Evolutionary conservation across 2,113 vertebrate species (phyloP).

Genomic region (Xenopus tropicalis): DNA sequence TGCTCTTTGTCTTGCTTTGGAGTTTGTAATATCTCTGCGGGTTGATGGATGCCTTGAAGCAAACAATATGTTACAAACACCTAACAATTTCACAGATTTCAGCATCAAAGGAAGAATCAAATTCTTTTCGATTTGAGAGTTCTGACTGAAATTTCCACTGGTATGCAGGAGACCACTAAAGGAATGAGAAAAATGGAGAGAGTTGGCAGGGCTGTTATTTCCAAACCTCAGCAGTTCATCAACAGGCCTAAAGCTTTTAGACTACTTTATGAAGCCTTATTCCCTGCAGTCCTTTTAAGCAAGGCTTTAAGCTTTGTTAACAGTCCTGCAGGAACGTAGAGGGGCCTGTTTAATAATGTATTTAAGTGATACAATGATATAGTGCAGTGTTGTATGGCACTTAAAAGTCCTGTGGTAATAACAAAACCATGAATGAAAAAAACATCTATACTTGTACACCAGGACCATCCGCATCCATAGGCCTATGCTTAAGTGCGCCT

Average conservation of each 20-base stretch:
- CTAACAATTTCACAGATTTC: not conserved
- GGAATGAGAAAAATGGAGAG: not conserved
- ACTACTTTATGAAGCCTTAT: not conserved
- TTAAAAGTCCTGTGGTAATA: not conserved
- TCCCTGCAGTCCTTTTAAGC: not conserved
- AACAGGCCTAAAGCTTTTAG: not conserved
- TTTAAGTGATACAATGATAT: not conserved
- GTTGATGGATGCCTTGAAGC: not conserved
- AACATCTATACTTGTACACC: no score
- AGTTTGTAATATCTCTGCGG: not conserved
- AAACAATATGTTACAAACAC: conserved; percentile 2
- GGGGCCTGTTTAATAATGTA: not conserved
- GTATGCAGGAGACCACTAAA: not conserved
- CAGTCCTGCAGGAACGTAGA: not conserved
- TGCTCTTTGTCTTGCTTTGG: not conserved
- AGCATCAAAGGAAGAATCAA: conserved; percentile 1
- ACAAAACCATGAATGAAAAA: no score
- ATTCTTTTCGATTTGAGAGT: not conserved
- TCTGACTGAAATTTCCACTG: not conserved
- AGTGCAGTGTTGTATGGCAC: not conserved
- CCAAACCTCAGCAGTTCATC: not conserved
- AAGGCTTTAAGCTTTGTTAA: not conserved
- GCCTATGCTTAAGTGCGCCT: no score
- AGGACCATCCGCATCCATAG: no score
- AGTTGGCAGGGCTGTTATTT: not conserved